These are phyloP conservation scores for Phytoseiulus persimilis DNA, from an alignment of 2,888 invertebrate species.

Conservation along the genomic window DNA sequence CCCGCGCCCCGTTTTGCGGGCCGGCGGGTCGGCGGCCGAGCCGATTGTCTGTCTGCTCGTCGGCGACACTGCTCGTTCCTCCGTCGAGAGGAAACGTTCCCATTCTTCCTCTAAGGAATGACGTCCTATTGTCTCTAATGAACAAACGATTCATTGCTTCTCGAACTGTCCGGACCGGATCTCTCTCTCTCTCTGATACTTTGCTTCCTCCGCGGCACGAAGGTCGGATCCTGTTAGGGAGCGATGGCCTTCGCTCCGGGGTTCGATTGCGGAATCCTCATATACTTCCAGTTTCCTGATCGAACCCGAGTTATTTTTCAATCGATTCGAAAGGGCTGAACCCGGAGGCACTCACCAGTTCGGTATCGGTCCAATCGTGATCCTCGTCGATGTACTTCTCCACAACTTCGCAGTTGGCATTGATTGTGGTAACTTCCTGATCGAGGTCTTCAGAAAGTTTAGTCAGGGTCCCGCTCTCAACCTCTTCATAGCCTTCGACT, in stretches of 20 bases:
- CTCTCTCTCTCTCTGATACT: too few species aligned
- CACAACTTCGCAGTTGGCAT: slow-evolving; percentile 89
- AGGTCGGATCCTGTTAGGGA: too few species aligned
- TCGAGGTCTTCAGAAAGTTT: slow-evolving; percentile 86
- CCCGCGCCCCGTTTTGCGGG: not conserved
- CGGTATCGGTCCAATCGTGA: slow-evolving; percentile 45
- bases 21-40: not conserved
- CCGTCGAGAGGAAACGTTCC: not conserved
- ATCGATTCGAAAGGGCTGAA: too few species aligned
- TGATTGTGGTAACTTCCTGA: slow-evolving; percentile 85
- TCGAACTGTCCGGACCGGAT: not conserved
- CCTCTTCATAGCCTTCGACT: slow-evolving; percentile 77
- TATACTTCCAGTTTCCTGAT: too few species aligned
- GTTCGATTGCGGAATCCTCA: too few species aligned
- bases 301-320: too few species aligned
- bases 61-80: not conserved
- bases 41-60: not conserved
- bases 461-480: slow-evolving; percentile 74
- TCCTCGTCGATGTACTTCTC: slow-evolving; percentile 69
- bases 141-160: not conserved
- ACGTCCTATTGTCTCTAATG: slow-evolving; percentile 5
- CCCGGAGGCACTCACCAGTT: slow-evolving; percentile 41
- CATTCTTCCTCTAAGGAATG: not conserved
- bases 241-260: too few species aligned
- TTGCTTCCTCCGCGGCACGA: too few species aligned